phyloP scores from a whole-genome alignment of 2,888 invertebrate species.

The Pinctada fucata region DNA sequence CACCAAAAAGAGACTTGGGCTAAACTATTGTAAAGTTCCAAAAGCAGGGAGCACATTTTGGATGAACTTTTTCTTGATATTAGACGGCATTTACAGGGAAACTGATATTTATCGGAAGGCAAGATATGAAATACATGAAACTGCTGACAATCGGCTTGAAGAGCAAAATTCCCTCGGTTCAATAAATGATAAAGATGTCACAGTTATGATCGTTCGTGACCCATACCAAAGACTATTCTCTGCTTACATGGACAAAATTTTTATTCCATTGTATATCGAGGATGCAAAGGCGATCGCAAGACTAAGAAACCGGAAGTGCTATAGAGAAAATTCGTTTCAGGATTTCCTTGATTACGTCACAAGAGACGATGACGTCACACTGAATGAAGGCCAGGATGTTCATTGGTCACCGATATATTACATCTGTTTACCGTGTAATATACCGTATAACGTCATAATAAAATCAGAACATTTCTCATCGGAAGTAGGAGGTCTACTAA shows the following conservation, averaged over 20 bases:
- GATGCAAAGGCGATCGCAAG: background rate
- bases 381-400: background rate
- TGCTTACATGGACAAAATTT: constrained; percentile 16
- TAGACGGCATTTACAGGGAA: background rate
- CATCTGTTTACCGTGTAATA: constrained; percentile 14
- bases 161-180: background rate
- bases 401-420: constrained; percentile 20
- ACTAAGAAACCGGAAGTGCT: background rate
- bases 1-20: background rate
- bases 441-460: constrained; percentile 3
- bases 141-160: constrained; percentile 1
- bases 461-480: constrained; percentile 12
- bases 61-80: constrained; percentile 12
- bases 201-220: constrained; percentile 7
- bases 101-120: background rate
- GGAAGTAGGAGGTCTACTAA: constrained; percentile 4
- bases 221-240: constrained; percentile 18
- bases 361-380: background rate
- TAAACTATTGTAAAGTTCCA: constrained; percentile 20
- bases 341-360: constrained; percentile 12
- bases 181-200: background rate
- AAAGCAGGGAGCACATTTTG: constrained; percentile 26
- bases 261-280: background rate
- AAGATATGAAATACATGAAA: background rate
- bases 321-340: constrained; percentile 1